A percentile compares a stretch with the other conserved stretches of the same genome.
phyloP scores from a whole-genome alignment of 2,797 vertebrate genomes.

The Macropus fuliginosus region DNA sequence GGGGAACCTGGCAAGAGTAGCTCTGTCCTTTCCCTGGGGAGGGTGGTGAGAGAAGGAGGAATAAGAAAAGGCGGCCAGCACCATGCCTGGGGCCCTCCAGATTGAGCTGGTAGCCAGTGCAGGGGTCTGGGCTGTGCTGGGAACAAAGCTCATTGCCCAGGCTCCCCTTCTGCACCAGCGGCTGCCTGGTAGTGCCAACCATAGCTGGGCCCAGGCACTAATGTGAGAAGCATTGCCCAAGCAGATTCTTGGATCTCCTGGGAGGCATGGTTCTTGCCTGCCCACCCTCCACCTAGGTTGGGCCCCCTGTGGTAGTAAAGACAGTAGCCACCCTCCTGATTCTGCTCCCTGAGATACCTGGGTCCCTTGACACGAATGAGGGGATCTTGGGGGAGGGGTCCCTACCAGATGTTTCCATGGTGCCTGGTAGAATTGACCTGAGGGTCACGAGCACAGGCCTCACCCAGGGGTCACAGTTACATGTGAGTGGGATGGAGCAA shows the following conservation, averaged over 20 bases:
- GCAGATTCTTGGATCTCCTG: neutral
- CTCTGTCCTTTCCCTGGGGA: slow-evolving; percentile 63
- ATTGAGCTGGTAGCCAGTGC: slow-evolving; percentile 69
- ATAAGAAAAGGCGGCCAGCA: neutral
- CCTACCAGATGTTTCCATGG: slow-evolving; percentile 80
- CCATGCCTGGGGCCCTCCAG: slow-evolving; percentile 75
- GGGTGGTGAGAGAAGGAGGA: neutral
- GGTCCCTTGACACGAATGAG: slow-evolving; percentile 73
- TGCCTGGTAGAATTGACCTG: slow-evolving; percentile 80
- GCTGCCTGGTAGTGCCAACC: slow-evolving; percentile 82
- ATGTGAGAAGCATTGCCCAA: slow-evolving; percentile 75
- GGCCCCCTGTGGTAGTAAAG: neutral
- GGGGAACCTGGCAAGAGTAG: slow-evolving; percentile 63
- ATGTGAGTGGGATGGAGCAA: slow-evolving; percentile 44
- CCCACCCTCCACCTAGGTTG: neutral
- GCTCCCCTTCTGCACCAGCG: slow-evolving; percentile 81
- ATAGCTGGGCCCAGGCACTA: slow-evolving; percentile 79
- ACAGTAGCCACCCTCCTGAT: neutral
- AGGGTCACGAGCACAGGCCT: slow-evolving; percentile 79
- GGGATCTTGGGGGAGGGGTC: slow-evolving; percentile 77
- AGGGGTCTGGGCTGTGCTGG: neutral
- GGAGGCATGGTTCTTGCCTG: neutral
- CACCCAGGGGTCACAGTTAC: slow-evolving; percentile 79
- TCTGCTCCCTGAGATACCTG: neutral
- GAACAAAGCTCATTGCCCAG: slow-evolving; percentile 74